Evolutionary conservation across 2,888 invertebrate genomes (phyloP).

Genomic region (Epistrophe eligans): DNA sequence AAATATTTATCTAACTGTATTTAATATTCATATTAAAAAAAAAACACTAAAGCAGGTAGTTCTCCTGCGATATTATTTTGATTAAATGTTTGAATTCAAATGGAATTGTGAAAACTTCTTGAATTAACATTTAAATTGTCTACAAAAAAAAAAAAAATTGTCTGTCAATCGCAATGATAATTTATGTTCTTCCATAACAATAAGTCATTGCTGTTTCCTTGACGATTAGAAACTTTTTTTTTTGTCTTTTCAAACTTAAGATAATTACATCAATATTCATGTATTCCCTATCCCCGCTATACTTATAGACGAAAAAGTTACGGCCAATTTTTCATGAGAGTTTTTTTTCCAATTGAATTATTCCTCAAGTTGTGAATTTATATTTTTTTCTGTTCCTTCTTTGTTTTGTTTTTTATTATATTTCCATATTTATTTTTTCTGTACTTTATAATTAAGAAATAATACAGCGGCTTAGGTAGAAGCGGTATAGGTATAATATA

Average conservation of each 20-base stretch:
- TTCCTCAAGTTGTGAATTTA: slow-evolving; percentile 43
- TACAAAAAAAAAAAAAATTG: not conserved
- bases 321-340: slow-evolving; percentile 45
- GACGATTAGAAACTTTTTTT: slow-evolving; percentile 30
- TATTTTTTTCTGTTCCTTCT: slow-evolving; percentile 22
- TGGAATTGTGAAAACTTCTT: not conserved
- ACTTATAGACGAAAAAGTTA: not conserved
- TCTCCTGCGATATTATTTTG: no score
- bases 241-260: slow-evolving; percentile 35
- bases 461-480: slow-evolving; percentile 36
- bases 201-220: slow-evolving; percentile 55
- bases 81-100: not conserved
- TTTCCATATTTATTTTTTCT: slow-evolving; percentile 57
- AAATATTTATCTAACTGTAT: no score
- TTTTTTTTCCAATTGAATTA: slow-evolving; percentile 53
- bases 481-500: slow-evolving; percentile 28
- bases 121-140: not conserved
- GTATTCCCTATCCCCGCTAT: slow-evolving; percentile 23
- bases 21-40: no score
- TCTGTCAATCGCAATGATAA: slow-evolving; percentile 28
- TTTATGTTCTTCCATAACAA: slow-evolving; percentile 65
- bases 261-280: slow-evolving; percentile 64
- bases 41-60: no score
- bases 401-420: slow-evolving; percentile 34
- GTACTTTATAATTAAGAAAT: slow-evolving; percentile 71